Conservation (phyloP, 2,113 vertebrate species). For the Vombatus ursinus region DNA sequence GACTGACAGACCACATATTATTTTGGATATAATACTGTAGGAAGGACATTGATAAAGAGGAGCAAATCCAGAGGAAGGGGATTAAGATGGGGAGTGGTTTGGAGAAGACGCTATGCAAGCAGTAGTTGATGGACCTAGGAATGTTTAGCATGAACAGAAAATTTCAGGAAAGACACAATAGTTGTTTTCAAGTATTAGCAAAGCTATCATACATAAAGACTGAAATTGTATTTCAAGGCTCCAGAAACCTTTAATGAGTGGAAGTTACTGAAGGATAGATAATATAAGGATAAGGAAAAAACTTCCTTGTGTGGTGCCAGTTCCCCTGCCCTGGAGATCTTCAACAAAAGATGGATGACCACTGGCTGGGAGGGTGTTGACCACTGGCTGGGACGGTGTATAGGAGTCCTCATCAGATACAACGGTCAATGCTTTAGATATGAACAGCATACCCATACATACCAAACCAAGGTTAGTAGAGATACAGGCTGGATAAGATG, state of each 20-base stretch:
- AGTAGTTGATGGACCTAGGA: not conserved
- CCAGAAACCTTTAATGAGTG: not conserved
- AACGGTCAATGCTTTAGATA: no score
- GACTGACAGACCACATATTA: not conserved
- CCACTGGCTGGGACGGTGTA: no score
- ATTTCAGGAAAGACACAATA: not conserved
- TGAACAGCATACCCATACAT: no score
- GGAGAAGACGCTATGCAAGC: not conserved
- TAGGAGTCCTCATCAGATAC: no score
- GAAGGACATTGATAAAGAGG: not conserved
- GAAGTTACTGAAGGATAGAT: not conserved
- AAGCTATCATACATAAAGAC: not conserved
- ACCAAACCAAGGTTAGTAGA: no score
- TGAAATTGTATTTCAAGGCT: not conserved
- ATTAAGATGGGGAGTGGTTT: not conserved
- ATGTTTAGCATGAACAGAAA: not conserved
- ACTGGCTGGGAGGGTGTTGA: no score
- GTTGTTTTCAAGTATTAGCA: not conserved
- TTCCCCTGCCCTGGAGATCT: not conserved
- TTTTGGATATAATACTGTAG: not conserved
- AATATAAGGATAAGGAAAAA: no score
- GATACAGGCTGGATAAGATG: no score
- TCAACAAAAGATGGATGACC: not conserved
- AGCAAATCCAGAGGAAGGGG: not conserved
- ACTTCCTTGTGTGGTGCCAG: no score